Evolutionary conservation across 2,113 vertebrate genomes (phyloP).

Genomic region (Pyrgilauda ruficollis): DNA sequence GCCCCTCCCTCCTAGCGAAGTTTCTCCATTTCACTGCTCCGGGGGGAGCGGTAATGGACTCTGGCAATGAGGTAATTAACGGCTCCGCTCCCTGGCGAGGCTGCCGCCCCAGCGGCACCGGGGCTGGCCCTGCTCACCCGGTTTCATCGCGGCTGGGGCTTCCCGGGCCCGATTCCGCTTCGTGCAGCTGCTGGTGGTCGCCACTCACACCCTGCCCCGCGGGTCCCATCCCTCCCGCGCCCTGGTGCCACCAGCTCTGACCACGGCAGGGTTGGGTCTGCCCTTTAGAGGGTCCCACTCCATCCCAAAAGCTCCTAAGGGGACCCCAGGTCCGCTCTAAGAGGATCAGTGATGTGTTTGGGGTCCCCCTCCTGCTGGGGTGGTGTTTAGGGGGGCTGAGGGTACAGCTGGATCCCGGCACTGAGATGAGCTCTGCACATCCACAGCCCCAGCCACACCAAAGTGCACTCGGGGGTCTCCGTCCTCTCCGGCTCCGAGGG

Average conservation of each 20-base stretch:
- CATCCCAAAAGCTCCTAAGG: background rate
- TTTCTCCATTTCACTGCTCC: constrained; percentile 36
- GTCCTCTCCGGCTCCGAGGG: accelerated
- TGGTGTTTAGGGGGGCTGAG: background rate
- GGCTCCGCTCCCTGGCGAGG: background rate
- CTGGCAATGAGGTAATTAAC: constrained; percentile 65
- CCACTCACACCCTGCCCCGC: accelerated
- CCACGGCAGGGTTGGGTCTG: accelerated
- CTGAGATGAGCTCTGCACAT: accelerated
- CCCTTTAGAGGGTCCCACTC: background rate
- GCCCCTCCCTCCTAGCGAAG: background rate
- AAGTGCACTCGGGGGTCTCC: background rate
- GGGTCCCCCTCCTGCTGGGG: background rate
- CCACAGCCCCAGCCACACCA: background rate
- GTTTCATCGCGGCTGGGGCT: too few relatives aligned
- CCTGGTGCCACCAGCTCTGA: accelerated
- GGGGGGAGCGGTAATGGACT: constrained; percentile 57
- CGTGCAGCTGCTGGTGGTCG: background rate
- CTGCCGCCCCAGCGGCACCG: background rate
- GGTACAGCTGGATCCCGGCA: background rate
- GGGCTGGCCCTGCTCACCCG: background rate
- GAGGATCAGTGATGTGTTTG: accelerated
- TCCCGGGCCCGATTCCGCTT: background rate
- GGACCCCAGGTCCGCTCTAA: accelerated
- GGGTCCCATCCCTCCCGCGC: background rate